Conservation (phyloP, 2,113 vertebrate species). For the Centropus unirufus region DNA sequence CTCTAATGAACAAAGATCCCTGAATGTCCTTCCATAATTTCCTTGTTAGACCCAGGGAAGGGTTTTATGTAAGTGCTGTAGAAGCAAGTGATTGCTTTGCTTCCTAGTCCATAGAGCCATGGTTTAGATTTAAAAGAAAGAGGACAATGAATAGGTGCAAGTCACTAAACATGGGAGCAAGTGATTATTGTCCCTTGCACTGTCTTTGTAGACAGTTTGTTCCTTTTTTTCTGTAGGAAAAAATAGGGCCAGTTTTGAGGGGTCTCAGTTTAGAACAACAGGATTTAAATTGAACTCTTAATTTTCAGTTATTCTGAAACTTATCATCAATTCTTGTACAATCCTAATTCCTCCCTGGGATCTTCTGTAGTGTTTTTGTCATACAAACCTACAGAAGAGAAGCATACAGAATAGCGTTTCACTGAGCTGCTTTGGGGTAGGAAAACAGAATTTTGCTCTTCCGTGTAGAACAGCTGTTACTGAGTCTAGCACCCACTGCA, state of each 20-base stretch:
- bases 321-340: not conserved
- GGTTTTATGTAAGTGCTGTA: not conserved
- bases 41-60: not conserved
- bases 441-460: not conserved
- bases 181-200: not conserved
- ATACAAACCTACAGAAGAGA: not conserved
- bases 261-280: not conserved
- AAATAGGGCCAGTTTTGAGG: not conserved
- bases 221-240: not conserved
- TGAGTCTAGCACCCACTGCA: not conserved
- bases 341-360: not conserved
- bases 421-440: not conserved
- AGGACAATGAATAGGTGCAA: not conserved
- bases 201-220: not conserved
- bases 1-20: not conserved
- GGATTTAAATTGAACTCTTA: not conserved
- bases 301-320: not conserved
- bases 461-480: not conserved
- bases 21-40: not conserved
- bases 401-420: not conserved
- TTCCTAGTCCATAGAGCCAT: not conserved
- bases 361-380: not conserved
- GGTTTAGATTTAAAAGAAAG: not conserved
- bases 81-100: not conserved
- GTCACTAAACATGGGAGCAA: not conserved